Base-by-base conservation (phyloP, 2,113 vertebrate species). In the Podiceps cristatus region DNA sequence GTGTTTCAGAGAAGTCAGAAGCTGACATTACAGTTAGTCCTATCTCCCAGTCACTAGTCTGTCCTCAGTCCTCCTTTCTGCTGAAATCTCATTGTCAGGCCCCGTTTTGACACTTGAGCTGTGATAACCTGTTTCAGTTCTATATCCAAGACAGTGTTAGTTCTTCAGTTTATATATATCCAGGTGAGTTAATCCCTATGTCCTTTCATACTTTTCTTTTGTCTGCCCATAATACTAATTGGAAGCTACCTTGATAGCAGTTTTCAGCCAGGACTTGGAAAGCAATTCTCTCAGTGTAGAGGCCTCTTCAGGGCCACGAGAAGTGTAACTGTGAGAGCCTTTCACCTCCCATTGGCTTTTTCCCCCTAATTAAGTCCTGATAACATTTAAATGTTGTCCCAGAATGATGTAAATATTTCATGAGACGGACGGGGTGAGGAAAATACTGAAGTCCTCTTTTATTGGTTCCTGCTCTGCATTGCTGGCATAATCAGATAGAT, bases 271-370 rank as follows among this genome's bases (percentile, higher is more conserved):
- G 42, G 49, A 13, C 7, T 23, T 58, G 25, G 37, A 58, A 81
- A 74, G 3, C 13, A 80, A 40, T 88, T 60, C 8, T 73, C 12
- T 49, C 15, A 49, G 28, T 17, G 7, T 22, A 14, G 12, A 28
- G 24, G 4, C 40, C 4, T 64, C 29, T 17, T 76, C 31, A 42
- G 23, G 8, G 11, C 6, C 42, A 24, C 0, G 0, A 33, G 27
- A 77, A 56, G 2, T 37, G 11, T 15, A 28, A 44, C 18, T 45
- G 16, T 35, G 50, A 86, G 23, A 79, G 12, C 11, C 13, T 84
- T 64, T 52, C 22, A 56, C 16, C 6, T 89, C 59, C 5, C 5
- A 8, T 5, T 58, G 45, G 1, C 17, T 74, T 95, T 72, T 91
- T 49, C 11, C 63, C n/a, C 28, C 27, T 44, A 67, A 85, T 59